Conservation (phyloP, 30 jellyfish, hydroid and myxozoan species). For the Hydra vulgaris region DNA sequence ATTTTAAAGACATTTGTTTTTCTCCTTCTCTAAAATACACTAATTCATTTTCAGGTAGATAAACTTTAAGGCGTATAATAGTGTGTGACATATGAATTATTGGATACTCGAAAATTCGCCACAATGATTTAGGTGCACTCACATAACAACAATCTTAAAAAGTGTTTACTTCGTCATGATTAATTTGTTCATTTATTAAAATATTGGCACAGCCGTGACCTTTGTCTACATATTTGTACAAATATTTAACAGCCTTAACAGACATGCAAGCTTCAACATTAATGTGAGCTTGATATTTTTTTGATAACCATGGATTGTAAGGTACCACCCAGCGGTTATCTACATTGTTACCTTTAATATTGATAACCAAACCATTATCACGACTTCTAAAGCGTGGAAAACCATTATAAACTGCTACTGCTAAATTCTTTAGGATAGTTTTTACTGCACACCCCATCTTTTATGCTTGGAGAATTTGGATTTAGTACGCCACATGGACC, state of each 20-base stretch:
- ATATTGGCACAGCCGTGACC: constrained; percentile 50
- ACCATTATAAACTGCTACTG: constrained; percentile 33
- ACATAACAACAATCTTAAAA: too few species aligned
- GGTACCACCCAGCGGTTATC: constrained; percentile 61
- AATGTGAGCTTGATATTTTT: constrained; percentile 46
- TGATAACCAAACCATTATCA: constrained; percentile 17
- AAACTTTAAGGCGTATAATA: too few species aligned
- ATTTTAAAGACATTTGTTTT: too few species aligned
- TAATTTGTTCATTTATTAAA: constrained; percentile 29
- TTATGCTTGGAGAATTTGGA: constrained; percentile 49
- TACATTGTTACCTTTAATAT: constrained; percentile 7
- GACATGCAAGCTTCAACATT: constrained; percentile 49
- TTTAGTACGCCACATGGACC: constrained; percentile 64
- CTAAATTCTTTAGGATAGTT: constrained; percentile 13
- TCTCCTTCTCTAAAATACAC: too few species aligned
- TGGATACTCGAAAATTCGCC: too few species aligned
- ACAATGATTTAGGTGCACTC: too few species aligned
- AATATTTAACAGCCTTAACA: constrained; percentile 32
- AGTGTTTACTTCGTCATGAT: constrained; percentile 45
- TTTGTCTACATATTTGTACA: constrained; percentile 49
- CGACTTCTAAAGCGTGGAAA: constrained; percentile 55
- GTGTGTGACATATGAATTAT: too few species aligned
- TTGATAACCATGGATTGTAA: constrained; percentile 35
- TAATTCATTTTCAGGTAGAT: too few species aligned
- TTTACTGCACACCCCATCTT: constrained; percentile 48